Percentiles rank a stretch among this genome's conserved stretches.
phyloP scores from a whole-genome alignment of 2,113 vertebrate genomes.

The Phalacrocorax pelagicus region DNA sequence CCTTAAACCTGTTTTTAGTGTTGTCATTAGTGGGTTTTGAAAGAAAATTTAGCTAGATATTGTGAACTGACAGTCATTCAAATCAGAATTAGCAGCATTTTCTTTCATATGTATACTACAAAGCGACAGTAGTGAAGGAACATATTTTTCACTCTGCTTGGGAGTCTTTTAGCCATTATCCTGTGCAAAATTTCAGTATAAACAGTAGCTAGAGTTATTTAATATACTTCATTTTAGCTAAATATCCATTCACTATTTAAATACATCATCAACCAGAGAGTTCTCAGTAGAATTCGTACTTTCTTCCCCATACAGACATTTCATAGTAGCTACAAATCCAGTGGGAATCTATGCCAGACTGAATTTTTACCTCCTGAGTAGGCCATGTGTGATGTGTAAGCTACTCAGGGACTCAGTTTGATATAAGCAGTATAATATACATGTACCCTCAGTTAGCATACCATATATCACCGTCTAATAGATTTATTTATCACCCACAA shows the following conservation, averaged over 20 bases:
- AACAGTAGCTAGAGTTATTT: neutral
- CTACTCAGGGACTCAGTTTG: neutral
- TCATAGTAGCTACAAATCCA: neutral
- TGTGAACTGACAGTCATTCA: neutral
- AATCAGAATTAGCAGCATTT: neutral
- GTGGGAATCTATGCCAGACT: neutral
- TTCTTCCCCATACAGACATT: neutral
- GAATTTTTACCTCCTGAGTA: neutral
- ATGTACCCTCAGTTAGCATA: neutral
- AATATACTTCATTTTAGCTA: neutral
- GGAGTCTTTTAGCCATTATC: neutral
- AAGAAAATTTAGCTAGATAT: neutral
- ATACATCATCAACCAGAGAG: neutral
- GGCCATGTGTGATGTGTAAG: neutral
- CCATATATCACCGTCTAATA: neutral
- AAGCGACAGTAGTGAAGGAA: neutral
- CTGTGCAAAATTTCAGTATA: neutral
- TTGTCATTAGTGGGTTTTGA: neutral
- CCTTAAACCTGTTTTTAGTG: neutral
- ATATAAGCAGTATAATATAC: neutral
- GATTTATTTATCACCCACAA: neutral
- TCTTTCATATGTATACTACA: neutral
- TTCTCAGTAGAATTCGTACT: neutral
- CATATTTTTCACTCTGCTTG: neutral
- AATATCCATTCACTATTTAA: neutral